Conservation (phyloP, 2,888 invertebrate species). For the Galerucella calmariensis region DNA sequence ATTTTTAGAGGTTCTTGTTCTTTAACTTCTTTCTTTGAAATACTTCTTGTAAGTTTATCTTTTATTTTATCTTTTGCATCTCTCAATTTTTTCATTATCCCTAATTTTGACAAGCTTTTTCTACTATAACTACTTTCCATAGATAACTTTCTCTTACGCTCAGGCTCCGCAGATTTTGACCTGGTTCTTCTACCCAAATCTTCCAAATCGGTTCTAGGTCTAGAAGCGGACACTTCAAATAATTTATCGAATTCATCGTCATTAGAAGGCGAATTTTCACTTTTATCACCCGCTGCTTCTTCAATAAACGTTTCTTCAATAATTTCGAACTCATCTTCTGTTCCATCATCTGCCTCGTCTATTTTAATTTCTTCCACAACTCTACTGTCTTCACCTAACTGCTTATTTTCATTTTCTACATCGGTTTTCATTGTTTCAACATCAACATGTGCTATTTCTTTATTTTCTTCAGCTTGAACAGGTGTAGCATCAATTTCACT, state of each 20-base stretch:
- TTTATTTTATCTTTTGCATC: conserved; percentile 60
- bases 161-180: conserved; percentile 58
- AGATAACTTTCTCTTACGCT: conserved; percentile 55
- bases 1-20: conserved; percentile 38
- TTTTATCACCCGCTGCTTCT: not conserved
- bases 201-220: conserved; percentile 26
- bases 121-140: conserved; percentile 58
- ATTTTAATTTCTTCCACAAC: not conserved
- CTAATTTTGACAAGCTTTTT: conserved; percentile 56
- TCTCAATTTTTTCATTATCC: conserved; percentile 56
- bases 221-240: conserved; percentile 43
- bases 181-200: conserved; percentile 40
- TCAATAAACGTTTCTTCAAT: not conserved
- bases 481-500: not conserved
- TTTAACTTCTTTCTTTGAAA: conserved; percentile 45
- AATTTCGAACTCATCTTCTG: not conserved
- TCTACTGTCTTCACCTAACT: not conserved
- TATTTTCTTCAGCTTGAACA: too few species aligned
- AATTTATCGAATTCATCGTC: conserved; percentile 48
- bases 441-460: too few species aligned
- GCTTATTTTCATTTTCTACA: not conserved
- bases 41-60: conserved; percentile 49
- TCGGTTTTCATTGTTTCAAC: too few species aligned
- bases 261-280: conserved; percentile 27
- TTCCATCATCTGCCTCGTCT: not conserved